Base-by-base conservation (phyloP, 2,113 vertebrate species). In the Cavia porcellus region DNA sequence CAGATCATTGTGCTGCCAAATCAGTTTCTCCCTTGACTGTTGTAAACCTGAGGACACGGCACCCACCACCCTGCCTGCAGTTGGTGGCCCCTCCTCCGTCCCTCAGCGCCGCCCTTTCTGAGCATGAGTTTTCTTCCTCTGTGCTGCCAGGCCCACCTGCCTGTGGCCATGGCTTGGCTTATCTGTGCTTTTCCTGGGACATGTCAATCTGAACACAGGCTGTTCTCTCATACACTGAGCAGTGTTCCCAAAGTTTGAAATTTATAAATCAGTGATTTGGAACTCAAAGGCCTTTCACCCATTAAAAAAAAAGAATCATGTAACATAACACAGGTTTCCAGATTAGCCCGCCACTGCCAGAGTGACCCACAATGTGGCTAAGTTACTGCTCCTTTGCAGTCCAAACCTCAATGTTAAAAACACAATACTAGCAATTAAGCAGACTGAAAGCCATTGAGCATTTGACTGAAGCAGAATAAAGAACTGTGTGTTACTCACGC, bases 321-420 rank as follows among this genome's bases (percentile, higher is more conserved):
- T 32, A 55, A n/a, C 9, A 4, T 62, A 45, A 50, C 11, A 45
- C 1, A 32, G 89, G 62, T 94, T 87, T 94, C 84, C 32, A 87
- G 68, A 74, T 91, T 22, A 96, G 84, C 59, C 52, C 4, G 0
- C 68, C 20, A 61, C 62, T 20, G 45, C 75, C 80, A 7, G 28
- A 45, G n/a, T 38, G 38, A 52, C 55, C 79, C 74, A 68, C 14
- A 45, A 5, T 50, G 32, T 62, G 84, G 85, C n/a, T 77, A 22
- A 59, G 70, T 50, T 11, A 20, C 30, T 15, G 38, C 45, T 25
- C 9, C 9, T 47, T 2, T 57, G 55, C 42, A 87, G 62, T 45
- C 32, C 62, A 74, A 93, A 94, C 45, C 28, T 93, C 81, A 81
- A 52, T 70, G 92, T 87, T 45, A 81, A 89, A 92, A 86, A 74